Evolutionary conservation across 2,113 vertebrate genomes (phyloP), one percentile per base, ranked within the genome.

Genomic region (Pygoscelis adeliae): DNA sequence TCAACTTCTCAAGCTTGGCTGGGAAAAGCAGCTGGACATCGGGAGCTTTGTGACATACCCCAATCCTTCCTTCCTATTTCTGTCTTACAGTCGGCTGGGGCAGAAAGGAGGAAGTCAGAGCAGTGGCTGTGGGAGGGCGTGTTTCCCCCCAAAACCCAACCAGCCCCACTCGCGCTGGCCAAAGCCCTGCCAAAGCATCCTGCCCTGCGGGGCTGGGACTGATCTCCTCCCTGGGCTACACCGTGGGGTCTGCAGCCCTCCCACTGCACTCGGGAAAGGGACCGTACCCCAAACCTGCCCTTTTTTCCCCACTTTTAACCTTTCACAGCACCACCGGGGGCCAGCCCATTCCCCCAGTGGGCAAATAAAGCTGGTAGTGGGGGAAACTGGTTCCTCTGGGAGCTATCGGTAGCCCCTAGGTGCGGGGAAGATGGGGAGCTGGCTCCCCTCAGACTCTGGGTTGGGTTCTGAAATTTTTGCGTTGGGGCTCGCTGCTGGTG

Each of bases 21-120:
- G 70, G 47, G 47, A 78, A 77, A 69, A 63, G n/a, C 52, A 79
- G 61, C 11, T 2, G 2, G 22, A 53, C 46, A 73, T 72, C 6
- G 1, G 63, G 36, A 87, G 47, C 38, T 80, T 26, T 65, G 65
- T 7, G 8, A 49, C 0, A 3, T 13, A 34, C 91, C 56, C 67
- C 58, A 70, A 3, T 36, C 85, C 78, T 94, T 94, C 71, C 90
- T 95, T 90, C 89, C 50, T 96, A 47, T 30, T 83, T 91, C 90
- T 82, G 34, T 22, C 62, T 69, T 13, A 17, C 30, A 22, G 65
- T 46, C 5, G 11, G 17, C 50, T 40, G 8, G 52, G 34, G 79
- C 42, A 72, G 70, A 71, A 90, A 88, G 87, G 82, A 96, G 97
- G 97, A 98, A 97, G 96, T 97, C 30, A 2, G 36, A 61, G 71